A percentile compares a stretch with the other conserved stretches of the same genome.
phyloP scores from a whole-genome alignment of 2,888 invertebrate genomes.

The Podabrus alpinus region DNA sequence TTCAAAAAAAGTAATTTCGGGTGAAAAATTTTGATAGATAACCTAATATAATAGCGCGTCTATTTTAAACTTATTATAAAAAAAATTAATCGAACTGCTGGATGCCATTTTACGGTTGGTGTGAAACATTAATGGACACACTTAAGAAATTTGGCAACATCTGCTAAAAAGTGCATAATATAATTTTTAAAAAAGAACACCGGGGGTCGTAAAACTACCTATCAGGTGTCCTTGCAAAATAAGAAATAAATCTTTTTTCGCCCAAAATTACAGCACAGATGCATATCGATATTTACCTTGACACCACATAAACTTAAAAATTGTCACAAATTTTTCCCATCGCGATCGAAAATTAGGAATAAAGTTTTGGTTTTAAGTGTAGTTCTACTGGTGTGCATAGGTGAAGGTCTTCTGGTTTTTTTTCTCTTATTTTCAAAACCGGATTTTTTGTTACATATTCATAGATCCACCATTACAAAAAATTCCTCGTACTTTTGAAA shows the following conservation, averaged over 20 bases:
- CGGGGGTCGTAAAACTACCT: background rate
- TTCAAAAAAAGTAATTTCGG: slow-evolving; percentile 25
- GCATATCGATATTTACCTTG: slow-evolving; percentile 35
- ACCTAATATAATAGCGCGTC: slow-evolving; percentile 11
- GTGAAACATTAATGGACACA: background rate
- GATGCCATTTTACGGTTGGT: background rate
- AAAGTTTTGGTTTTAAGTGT: background rate
- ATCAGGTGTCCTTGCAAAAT: background rate
- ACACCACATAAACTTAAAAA: background rate
- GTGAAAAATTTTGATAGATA: slow-evolving; percentile 25
- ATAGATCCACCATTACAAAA: slow-evolving; percentile 31
- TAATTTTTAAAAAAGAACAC: background rate
- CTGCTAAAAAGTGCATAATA: slow-evolving; percentile 16
- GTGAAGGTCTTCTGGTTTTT: slow-evolving; percentile 41
- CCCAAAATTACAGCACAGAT: slow-evolving; percentile 28
- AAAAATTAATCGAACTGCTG: background rate
- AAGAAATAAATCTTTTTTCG: background rate
- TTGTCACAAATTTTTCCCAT: background rate
- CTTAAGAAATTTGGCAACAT: slow-evolving; percentile 21
- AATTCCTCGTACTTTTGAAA: slow-evolving; percentile 35
- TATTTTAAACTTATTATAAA: background rate
- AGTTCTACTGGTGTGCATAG: slow-evolving; percentile 38
- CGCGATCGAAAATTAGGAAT: background rate
- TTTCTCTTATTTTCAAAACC: slow-evolving; percentile 37
- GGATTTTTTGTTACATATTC: slow-evolving; percentile 45